Conservation (phyloP, 2,888 invertebrate species). For the Ennomos erosarius region DNA sequence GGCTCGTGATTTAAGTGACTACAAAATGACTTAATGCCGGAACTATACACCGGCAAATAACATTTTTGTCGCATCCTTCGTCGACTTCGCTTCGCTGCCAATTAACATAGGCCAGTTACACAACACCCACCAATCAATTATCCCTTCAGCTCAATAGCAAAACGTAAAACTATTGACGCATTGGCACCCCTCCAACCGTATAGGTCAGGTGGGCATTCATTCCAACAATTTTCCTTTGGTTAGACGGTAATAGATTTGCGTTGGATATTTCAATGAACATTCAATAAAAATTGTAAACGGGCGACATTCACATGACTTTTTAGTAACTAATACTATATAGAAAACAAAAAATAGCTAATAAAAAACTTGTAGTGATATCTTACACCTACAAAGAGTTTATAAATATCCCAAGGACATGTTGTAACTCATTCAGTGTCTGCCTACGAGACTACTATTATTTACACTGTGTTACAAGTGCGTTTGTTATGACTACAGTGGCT, state of each 20-base stretch:
- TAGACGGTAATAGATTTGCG: constrained; percentile 47
- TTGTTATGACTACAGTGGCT: too few species aligned
- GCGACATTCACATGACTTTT: not conserved
- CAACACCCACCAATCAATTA: constrained; percentile 36
- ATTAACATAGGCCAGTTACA: constrained; percentile 12
- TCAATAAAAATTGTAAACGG: constrained; percentile 7
- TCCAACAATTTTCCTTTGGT: constrained; percentile 29
- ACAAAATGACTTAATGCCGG: constrained; percentile 3
- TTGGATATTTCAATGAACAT: constrained; percentile 39
- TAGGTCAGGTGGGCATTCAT: constrained; percentile 59
- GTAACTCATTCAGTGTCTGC: too few species aligned
- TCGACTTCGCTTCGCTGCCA: constrained; percentile 15
- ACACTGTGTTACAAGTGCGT: not conserved
- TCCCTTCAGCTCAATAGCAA: constrained; percentile 37
- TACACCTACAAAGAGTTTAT: too few species aligned
- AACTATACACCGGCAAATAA: constrained; percentile 9
- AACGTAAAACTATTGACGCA: constrained; percentile 56
- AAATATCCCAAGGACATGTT: too few species aligned
- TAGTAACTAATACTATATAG: too few species aligned
- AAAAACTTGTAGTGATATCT: too few species aligned
- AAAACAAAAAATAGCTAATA: too few species aligned
- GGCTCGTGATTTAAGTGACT: not conserved
- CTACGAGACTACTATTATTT: too few species aligned
- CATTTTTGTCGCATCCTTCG: constrained; percentile 9
- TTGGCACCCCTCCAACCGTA: constrained; percentile 63